Base-by-base conservation (phyloP, 2,113 vertebrate genomes). In the Illadopsis cleaveri region DNA sequence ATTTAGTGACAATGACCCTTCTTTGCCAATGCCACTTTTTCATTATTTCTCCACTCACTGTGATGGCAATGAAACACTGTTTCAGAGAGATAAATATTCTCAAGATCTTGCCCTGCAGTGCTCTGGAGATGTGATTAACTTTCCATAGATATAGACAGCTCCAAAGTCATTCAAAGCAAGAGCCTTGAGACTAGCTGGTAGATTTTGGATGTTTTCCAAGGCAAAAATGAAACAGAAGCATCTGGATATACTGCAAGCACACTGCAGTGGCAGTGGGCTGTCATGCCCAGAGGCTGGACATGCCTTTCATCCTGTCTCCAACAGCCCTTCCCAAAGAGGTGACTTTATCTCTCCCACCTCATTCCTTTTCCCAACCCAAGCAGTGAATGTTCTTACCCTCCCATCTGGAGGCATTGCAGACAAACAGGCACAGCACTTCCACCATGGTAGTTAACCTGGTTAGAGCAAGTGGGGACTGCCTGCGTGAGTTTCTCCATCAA, bases 341-440 rank as follows among this genome's bases (percentile, higher is more conserved):
- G n/a, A 15, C 15, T 82, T 82, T 35, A 33, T 31, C 27, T 85
- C 15, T 56, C 44, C 10, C 27, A 86, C 9, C 33, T 82, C 31
- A 20, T 37, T 87, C 0, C 6, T 54, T 15, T 89, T 79, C 35
- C 33, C 21, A 31, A 1, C 10, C 22, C 0, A 0, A 38, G 27
- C 16, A 1, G 1, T 40, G 40, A 40, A 40, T 40, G 40, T 16
- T 64, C 58, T 45, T 6, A 9, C 15, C 13, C 40, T 82, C 47
- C 33, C 44, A 47, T 8, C 18, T 33, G 11, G 11, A 28, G 31
- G 27, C 9, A 22, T 40, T 33, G 37, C 11, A 56, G 19, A 40
- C 23, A 27, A 78, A 51, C 8, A 60, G 17, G 19, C 9, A 28
- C 44, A 79, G 56, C 13, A 23, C 24, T 82, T 64, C 13, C 31